Evolutionary conservation across 2,797 vertebrate species (phyloP), one percentile per base, ranked within the genome.

Genomic region (Staurois parvus): DNA sequence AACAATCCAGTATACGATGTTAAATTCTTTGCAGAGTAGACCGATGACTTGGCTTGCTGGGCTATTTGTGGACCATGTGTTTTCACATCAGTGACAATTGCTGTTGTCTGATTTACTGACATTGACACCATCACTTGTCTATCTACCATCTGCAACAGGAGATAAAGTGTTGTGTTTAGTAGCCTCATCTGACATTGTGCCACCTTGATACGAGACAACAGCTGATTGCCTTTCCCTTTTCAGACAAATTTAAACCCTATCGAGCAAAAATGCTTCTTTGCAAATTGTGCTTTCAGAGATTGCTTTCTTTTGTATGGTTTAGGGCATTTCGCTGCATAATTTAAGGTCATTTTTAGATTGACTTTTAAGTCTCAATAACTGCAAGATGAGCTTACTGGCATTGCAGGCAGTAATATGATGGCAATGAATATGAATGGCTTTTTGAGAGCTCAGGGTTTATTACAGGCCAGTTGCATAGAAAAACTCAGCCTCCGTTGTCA

Each of bases 201-300:
- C 75, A 84, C 76, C 75, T 79, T 84, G 83, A 84, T 79, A 45
- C 64, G 45, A 78, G 75, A 72, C 67, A 84, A 74, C 59, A 67
- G 72, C 73, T 56, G 32, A 83, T 83, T 83, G 72, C 56, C 66
- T 78, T 84, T 72, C 17, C 32, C 67, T 37, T 72, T 64, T 62
- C 19, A 81, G 68, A 72, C 68, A 81, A 40, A 72, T 81, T 81
- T n/a, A 72, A 81, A 81, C 59, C 28, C 48, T 69, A 72, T 76
- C 82, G 62, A 84, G 26, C 32, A 34, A 79, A 48, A 84, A 72
- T 62, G 24, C 29, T 12, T 76, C 29, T 76, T 9, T 68, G 59
- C 28, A 83, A 76, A 74, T 75, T 45, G 26, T 67, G 66, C 45
- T 78, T 29, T 17, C 26, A 45, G 66, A 30, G 77, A 84, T 84